Conservation (phyloP, 2,888 invertebrate species). For the Herminia tarsipennalis region DNA sequence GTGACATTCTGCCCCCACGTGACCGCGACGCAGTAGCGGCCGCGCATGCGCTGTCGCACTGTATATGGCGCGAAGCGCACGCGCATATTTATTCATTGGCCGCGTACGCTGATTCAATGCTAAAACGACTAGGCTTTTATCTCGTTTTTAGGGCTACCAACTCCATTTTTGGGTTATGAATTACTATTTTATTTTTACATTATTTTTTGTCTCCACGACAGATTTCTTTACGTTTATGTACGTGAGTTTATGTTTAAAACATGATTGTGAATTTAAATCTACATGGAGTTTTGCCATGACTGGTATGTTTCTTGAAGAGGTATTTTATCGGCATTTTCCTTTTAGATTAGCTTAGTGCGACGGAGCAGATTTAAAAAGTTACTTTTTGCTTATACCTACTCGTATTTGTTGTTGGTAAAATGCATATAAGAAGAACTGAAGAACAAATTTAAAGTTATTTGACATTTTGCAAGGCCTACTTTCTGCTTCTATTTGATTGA, state of each 20-base stretch:
- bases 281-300: conserved; percentile 18
- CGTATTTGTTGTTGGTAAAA: too few species aligned
- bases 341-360: too few species aligned
- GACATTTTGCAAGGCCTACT: too few species aligned
- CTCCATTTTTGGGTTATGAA: conserved; percentile 44
- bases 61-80: conserved; percentile 64
- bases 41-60: conserved; percentile 58
- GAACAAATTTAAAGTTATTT: too few species aligned
- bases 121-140: conserved; percentile 53
- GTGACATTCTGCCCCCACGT: conserved; percentile 58
- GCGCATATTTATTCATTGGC: conserved; percentile 72
- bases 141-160: conserved; percentile 51
- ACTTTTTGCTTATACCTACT: too few species aligned
- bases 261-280: conserved; percentile 27
- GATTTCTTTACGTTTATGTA: conserved; percentile 25
- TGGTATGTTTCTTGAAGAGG: conserved; percentile 26
- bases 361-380: too few species aligned
- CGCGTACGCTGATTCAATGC: conserved; percentile 60
- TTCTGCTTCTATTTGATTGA: too few species aligned
- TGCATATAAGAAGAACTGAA: too few species aligned
- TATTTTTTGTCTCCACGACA: conserved; percentile 37
- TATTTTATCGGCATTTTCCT: conserved; percentile 8
- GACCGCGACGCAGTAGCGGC: conserved; percentile 49
- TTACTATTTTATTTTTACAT: conserved; percentile 28
- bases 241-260: conserved; percentile 26